A percentile compares a stretch with the other conserved stretches of the same genome.
Conservation (phyloP, 2,113 vertebrate genomes). For the Pomatorhinus ruficollis region DNA sequence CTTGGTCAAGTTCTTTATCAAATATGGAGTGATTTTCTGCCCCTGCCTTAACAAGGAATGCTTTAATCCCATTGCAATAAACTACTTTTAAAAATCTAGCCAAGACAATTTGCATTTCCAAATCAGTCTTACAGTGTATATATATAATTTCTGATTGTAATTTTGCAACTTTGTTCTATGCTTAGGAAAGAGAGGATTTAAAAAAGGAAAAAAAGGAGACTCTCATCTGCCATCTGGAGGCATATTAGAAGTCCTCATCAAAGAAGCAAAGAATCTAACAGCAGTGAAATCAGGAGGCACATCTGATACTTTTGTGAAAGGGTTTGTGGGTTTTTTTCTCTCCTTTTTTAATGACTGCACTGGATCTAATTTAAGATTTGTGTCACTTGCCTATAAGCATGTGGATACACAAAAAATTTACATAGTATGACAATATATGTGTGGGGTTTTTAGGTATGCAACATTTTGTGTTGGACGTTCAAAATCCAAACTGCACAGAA, state of each 20-base stretch:
- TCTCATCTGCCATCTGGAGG: slow-evolving; percentile 84
- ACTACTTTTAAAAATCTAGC: background rate
- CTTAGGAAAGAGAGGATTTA: slow-evolving; percentile 87
- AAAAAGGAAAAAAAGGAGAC: slow-evolving; percentile 84
- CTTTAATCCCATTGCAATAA: background rate
- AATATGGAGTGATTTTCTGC: background rate
- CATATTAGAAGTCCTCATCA: slow-evolving; percentile 91
- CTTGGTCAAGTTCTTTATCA: background rate
- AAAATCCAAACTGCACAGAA: background rate
- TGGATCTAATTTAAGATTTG: background rate
- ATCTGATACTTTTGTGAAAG: slow-evolving; percentile 96
- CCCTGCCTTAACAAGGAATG: background rate
- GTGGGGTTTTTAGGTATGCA: background rate
- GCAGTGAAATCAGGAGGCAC: slow-evolving; percentile 93
- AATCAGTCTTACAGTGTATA: background rate
- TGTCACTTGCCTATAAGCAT: background rate
- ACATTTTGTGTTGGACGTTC: background rate
- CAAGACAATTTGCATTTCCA: background rate
- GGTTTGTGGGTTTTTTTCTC: slow-evolving; percentile 72
- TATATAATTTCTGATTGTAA: background rate
- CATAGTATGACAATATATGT: background rate
- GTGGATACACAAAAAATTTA: background rate
- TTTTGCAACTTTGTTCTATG: background rate
- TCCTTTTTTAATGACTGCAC: background rate
- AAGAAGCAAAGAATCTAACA: slow-evolving; percentile 96